phyloP scores from a whole-genome alignment of 1,140 invertebrate species.

The Arion vulgaris region DNA sequence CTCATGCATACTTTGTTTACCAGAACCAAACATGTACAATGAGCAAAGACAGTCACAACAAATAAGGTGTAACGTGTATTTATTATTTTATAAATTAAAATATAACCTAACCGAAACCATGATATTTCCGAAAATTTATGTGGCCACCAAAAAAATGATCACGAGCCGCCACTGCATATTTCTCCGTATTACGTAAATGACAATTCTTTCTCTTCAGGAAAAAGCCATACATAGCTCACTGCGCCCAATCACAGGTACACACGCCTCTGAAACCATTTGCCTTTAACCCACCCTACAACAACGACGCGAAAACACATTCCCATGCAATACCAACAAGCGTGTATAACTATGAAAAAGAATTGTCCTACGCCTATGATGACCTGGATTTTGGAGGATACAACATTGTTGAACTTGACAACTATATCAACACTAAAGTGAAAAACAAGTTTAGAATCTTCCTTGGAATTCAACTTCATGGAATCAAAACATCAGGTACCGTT shows the following conservation, averaged over 20 bases:
- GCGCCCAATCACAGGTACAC: conserved; percentile 37
- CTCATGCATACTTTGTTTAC: too few species aligned
- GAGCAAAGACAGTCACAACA: too few species aligned
- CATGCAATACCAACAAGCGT: conserved; percentile 41
- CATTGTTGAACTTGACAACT: conserved; percentile 40
- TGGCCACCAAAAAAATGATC: too few species aligned
- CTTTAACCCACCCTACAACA: conserved; percentile 43
- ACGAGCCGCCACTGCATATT: too few species aligned
- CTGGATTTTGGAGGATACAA: conserved; percentile 46
- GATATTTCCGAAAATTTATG: too few species aligned
- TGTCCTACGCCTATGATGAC: conserved; percentile 46
- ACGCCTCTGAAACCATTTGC: conserved; percentile 44
- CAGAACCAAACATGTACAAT: too few species aligned
- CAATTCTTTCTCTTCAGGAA: conserved; percentile 26
- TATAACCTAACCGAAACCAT: too few species aligned
- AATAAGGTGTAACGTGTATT: too few species aligned
- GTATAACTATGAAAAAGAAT: conserved; percentile 49
- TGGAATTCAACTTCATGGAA: conserved; percentile 38
- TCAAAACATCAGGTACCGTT: conserved; percentile 23
- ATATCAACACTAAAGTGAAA: conserved; percentile 31
- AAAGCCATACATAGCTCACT: conserved; percentile 46
- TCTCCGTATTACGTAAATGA: too few species aligned
- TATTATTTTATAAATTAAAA: too few species aligned
- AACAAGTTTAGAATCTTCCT: conserved; percentile 42
- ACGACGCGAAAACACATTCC: conserved; percentile 39